phyloP scores from a whole-genome alignment of 2,113 vertebrate species.

The Chaetura pelagica region DNA sequence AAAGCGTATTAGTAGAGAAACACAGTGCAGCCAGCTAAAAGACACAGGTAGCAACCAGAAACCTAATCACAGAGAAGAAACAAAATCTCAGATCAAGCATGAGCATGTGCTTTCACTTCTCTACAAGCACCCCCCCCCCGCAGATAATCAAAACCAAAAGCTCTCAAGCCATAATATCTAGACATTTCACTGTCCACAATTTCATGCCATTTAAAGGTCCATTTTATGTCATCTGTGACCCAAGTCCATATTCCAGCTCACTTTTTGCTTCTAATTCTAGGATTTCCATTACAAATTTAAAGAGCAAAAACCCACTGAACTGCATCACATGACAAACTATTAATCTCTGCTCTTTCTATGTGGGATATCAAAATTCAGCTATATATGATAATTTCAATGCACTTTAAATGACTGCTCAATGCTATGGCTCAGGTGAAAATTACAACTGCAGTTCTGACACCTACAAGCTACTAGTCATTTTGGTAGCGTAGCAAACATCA shows the following conservation, averaged over 20 bases:
- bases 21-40: not conserved
- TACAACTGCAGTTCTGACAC: not conserved
- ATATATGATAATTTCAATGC: rapidly evolving
- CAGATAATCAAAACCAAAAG: not conserved
- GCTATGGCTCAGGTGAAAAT: not conserved
- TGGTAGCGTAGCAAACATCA: not conserved
- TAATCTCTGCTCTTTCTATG: not conserved
- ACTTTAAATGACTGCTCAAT: not conserved
- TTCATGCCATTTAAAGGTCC: not conserved
- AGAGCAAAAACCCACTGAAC: not conserved
- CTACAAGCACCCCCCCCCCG: not conserved
- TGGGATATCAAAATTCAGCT: not conserved
- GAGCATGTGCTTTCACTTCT: not conserved
- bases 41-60: not conserved
- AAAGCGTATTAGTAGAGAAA: not conserved
- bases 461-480: not conserved
- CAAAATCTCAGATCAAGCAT: not conserved
- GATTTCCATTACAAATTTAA: not conserved
- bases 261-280: not conserved
- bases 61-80: not conserved
- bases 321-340: not conserved
- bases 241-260: not conserved
- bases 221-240: not conserved
- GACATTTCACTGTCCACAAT: not conserved
- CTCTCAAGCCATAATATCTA: not conserved